Conservation (phyloP, 2,797 vertebrate species). For the Sebastes cheni region DNA sequence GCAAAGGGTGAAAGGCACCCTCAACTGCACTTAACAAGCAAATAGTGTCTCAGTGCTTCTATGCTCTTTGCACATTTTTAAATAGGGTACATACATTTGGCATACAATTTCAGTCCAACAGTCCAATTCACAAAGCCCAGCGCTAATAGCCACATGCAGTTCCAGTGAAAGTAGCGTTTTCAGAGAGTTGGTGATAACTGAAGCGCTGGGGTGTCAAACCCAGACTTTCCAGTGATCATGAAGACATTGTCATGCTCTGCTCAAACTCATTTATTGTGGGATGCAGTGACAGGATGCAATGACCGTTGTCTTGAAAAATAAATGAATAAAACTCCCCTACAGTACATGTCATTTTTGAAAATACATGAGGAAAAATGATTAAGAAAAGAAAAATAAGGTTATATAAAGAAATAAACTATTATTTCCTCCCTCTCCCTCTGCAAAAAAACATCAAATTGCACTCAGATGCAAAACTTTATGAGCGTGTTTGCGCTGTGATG, state of each 20-base stretch:
- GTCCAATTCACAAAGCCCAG: neutral
- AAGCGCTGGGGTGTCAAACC: neutral
- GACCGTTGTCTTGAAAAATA: neutral
- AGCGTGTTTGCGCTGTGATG: neutral
- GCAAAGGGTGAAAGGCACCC: neutral
- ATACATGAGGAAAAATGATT: neutral
- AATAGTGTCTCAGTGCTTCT: neutral
- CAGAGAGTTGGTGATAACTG: neutral
- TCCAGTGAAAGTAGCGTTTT: neutral
- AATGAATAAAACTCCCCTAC: neutral
- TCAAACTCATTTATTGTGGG: neutral
- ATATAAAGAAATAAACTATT: neutral
- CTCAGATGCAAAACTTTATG: neutral
- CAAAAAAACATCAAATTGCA: neutral
- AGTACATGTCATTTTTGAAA: neutral
- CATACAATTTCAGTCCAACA: neutral
- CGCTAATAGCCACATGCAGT: neutral
- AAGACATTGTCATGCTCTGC: neutral
- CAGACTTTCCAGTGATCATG: neutral
- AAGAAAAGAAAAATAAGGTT: neutral
- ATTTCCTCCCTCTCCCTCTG: neutral
- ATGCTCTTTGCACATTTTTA: neutral
- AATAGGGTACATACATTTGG: neutral
- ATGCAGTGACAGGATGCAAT: neutral
- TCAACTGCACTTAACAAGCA: neutral